Conservation (phyloP, 2,888 invertebrate genomes). For the Boloria selene region DNA sequence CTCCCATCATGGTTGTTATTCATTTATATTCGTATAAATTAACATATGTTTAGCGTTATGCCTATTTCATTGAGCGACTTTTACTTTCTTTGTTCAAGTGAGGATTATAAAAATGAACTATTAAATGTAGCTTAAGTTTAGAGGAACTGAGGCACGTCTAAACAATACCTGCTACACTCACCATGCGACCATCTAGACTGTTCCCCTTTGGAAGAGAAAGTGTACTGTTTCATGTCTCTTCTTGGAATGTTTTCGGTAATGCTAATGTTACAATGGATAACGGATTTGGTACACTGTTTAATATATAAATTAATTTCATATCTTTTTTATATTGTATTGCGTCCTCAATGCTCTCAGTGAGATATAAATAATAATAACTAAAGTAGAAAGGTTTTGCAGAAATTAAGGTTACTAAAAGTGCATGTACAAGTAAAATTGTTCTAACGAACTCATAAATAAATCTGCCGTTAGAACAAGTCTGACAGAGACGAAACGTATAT, state of each 20-base stretch:
- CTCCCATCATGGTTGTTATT: constrained; percentile 49
- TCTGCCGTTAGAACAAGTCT: constrained; percentile 4
- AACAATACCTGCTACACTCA: constrained; percentile 64
- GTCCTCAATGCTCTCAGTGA: no score
- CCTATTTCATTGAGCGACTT: background rate
- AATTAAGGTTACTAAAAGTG: no score
- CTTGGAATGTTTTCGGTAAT: constrained; percentile 73
- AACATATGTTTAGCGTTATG: background rate
- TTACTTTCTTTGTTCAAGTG: background rate
- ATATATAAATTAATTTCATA: constrained; percentile 65
- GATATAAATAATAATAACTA: no score
- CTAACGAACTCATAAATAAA: constrained; percentile 14
- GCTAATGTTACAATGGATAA: constrained; percentile 76
- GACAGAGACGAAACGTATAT: constrained; percentile 50
- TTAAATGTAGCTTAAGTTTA: constrained; percentile 15
- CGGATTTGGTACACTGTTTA: constrained; percentile 58
- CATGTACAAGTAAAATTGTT: background rate
- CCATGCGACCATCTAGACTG: constrained; percentile 70
- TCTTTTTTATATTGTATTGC: constrained; percentile 44
- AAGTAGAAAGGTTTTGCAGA: no score
- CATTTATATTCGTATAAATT: constrained; percentile 2
- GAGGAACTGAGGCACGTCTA: constrained; percentile 24
- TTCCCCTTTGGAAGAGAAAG: constrained; percentile 75
- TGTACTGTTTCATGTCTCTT: constrained; percentile 64
- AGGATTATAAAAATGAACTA: constrained; percentile 3